A percentile compares a stretch with the other conserved stretches of the same genome.
Evolutionary conservation across 2,797 vertebrate species (phyloP).

Genomic region (Cossypha dichroa): DNA sequence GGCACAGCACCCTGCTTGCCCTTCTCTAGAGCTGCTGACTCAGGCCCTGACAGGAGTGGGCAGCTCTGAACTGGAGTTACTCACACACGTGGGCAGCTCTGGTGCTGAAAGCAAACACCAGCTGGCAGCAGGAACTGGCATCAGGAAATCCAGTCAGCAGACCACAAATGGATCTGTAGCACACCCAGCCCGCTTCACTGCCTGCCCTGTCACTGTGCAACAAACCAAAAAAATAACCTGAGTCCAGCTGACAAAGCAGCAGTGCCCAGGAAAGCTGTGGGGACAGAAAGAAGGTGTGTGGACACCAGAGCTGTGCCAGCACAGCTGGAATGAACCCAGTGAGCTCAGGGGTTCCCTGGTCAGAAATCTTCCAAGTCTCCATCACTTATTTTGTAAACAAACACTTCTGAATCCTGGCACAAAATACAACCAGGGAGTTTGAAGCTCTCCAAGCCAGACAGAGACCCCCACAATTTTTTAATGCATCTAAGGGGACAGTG

Average conservation of each 20-base stretch:
- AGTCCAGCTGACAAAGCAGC: not conserved
- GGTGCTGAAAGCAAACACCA: constrained; percentile 1
- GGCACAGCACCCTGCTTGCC: not conserved
- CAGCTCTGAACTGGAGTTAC: not conserved
- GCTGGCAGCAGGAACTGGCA: not conserved
- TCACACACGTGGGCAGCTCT: not conserved
- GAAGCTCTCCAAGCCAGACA: not conserved
- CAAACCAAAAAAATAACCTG: accelerated
- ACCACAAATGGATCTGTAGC: not conserved
- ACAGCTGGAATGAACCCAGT: not conserved
- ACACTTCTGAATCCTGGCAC: not conserved
- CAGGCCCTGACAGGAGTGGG: not conserved
- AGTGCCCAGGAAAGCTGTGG: not conserved
- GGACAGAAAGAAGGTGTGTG: not conserved
- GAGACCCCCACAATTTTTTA: not conserved
- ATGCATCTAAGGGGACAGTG: accelerated
- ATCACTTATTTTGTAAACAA: not conserved
- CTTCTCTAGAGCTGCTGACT: constrained; percentile 29
- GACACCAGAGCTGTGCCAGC: not conserved
- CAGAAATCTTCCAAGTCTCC: not conserved
- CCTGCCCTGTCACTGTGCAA: not conserved
- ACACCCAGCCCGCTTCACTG: not conserved
- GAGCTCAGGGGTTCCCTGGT: not conserved
- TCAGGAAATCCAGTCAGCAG: constrained; percentile 5
- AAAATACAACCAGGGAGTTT: not conserved